Evolutionary conservation across 1,140 invertebrate genomes (phyloP).

Genomic region (Drosophila paulistorum): DNA sequence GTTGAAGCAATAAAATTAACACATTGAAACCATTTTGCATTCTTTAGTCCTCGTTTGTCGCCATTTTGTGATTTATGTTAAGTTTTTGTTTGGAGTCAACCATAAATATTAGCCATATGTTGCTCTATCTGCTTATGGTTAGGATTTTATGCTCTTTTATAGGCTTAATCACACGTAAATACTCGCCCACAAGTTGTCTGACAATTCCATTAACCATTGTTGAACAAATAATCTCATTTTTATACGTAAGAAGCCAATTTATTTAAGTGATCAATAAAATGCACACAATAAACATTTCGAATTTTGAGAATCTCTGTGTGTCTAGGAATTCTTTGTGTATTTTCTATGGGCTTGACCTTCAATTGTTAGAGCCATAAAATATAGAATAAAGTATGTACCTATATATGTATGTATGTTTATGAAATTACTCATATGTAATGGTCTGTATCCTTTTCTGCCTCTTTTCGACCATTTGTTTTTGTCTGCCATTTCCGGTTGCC

Average conservation of each 20-base stretch:
- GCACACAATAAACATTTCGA: no score
- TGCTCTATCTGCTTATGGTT: constrained; percentile 21
- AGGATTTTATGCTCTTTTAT: not conserved
- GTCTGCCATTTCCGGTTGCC: constrained; percentile 53
- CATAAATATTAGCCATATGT: not conserved
- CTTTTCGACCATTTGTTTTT: constrained; percentile 25
- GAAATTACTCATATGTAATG: constrained; percentile 32
- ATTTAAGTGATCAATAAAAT: no score
- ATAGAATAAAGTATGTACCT: not conserved
- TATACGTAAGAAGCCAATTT: no score
- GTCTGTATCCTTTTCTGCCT: constrained; percentile 2
- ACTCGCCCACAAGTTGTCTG: no score
- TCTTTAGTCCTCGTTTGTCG: not conserved
- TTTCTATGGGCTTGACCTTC: not conserved
- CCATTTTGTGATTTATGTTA: constrained; percentile 2
- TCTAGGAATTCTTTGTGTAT: no score
- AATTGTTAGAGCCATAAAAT: constrained; percentile 23
- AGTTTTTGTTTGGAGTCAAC: not conserved
- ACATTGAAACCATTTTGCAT: constrained; percentile 49
- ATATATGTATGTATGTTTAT: not conserved
- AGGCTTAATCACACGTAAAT: no score
- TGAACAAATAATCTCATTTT: no score
- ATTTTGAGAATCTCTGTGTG: no score
- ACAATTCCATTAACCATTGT: no score
- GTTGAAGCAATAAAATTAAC: constrained; percentile 74